Evolutionary conservation across 2,797 vertebrate genomes (phyloP), one percentile per base, ranked within the genome.

Genomic region (Notolabrus celidotus): DNA sequence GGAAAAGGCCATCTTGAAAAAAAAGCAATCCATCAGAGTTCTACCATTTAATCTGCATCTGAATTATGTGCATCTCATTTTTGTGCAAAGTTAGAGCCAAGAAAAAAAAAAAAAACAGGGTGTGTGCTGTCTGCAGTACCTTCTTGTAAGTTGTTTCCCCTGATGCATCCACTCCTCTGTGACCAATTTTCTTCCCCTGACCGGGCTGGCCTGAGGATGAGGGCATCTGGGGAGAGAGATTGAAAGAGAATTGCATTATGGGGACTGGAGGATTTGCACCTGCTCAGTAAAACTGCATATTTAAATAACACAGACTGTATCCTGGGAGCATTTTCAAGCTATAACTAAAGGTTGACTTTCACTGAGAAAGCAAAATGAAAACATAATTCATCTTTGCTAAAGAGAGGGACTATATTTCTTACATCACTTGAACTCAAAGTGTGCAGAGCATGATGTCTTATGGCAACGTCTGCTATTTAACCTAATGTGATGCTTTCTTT

Each of bases 141-240:
- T 99, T 99, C 88, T 99, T 99, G 86, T 99, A 99, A 9, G 97
- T 99, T 25, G 98, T 99, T 87, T 99, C 97, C 4, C 97, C 98
- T 0, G 97, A 99, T 1, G 98, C 97, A 10, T 99, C 98, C 56
- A 99, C 98, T 0, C 97, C 94, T 84, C 98, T 95, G 89, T 99
- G 98, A 50, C 98, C 97, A 15, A 99, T 95, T 90, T 96, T 99
- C 92, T 95, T 98, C 4, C 96, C 95, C 39, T 96, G 95, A 67
- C 95, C 94, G 0, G 93, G 94, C 85, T 95, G 96, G 53, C 96
- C 95, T 0, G 95, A 95, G 42, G 94, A 91, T 0, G 91, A 94
- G 0, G 95, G 94, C 77, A 95, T 93, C 97, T 99, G 85, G 70
- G 1, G 33, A 55, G 15, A 56, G 17, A 67, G 10, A 78, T 7